A percentile compares a stretch with the other conserved stretches of the same genome.
These are phyloP conservation scores for Andrena marginata DNA, from an alignment of 2,888 invertebrate genomes.

Conservation along the genomic window DNA sequence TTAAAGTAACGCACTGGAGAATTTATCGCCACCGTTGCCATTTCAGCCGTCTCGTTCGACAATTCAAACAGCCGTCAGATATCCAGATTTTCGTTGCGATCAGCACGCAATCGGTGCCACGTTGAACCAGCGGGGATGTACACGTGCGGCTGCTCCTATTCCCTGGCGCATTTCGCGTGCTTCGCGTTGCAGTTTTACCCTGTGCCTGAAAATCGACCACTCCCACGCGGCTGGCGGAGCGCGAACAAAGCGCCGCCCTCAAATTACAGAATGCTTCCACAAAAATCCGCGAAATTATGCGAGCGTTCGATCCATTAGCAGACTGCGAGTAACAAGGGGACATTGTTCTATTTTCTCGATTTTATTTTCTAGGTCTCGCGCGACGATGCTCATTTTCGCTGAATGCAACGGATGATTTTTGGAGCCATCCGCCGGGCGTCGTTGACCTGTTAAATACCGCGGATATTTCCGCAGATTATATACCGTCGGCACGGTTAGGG, in stretches of 20 bases:
- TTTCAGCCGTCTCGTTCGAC: not conserved
- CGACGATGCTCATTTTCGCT: not conserved
- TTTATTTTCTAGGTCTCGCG: not conserved
- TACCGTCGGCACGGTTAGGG: not conserved
- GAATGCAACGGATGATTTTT: not conserved
- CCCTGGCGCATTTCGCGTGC: slow-evolving; percentile 23
- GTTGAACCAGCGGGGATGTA: slow-evolving; percentile 25
- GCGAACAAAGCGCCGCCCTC: not conserved
- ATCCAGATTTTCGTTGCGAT: slow-evolving; percentile 27
- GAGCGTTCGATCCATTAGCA: slow-evolving; percentile 21
- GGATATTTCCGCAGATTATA: not conserved
- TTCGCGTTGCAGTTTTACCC: not conserved
- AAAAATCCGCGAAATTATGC: slow-evolving; percentile 23
- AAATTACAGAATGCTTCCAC: slow-evolving; percentile 21
- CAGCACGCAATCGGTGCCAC: slow-evolving; percentile 27
- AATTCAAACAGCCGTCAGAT: not conserved
- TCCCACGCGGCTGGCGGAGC: not conserved
- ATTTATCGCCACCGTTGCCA: slow-evolving; percentile 19
- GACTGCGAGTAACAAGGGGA: not conserved
- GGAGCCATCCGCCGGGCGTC: not conserved
- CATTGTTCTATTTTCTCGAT: not conserved
- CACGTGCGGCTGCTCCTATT: slow-evolving; percentile 29
- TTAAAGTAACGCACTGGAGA: not conserved
- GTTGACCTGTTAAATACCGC: not conserved
- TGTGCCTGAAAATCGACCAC: not conserved